A percentile compares a stretch with the other conserved stretches of the same genome.
Evolutionary conservation across 1,140 invertebrate species (phyloP).

Genomic region (Alviniconcha marisindica): DNA sequence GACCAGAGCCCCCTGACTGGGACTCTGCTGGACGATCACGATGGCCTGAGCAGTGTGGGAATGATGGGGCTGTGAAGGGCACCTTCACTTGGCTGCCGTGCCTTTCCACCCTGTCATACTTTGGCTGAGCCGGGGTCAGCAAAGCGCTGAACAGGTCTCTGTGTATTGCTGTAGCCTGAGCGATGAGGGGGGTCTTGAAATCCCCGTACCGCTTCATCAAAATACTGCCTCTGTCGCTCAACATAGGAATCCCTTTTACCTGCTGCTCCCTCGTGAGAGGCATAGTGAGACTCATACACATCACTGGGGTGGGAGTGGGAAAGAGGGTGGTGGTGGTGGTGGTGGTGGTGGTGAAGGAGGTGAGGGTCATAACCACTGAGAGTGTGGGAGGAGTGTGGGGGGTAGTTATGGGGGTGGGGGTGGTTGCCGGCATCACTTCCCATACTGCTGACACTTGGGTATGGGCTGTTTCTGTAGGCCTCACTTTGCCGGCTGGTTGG

Average conservation of each 20-base stretch:
- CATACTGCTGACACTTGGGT: constrained; percentile 26
- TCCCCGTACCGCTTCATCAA: constrained; percentile 22
- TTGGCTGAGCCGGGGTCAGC: constrained; percentile 27
- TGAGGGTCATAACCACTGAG: constrained; percentile 24
- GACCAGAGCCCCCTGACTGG: too few species aligned
- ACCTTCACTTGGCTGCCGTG: too few species aligned
- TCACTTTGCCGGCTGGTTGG: constrained; percentile 29
- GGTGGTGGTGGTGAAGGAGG: constrained; percentile 12
- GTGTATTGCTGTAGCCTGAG: not conserved
- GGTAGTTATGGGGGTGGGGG: constrained; percentile 23
- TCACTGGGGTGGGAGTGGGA: not conserved
- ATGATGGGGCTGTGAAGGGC: too few species aligned
- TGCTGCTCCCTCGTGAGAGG: not conserved
- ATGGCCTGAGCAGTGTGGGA: too few species aligned
- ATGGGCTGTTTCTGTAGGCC: constrained; percentile 30
- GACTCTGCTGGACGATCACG: too few species aligned
- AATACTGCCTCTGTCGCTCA: constrained; percentile 32
- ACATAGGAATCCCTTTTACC: constrained; percentile 14
- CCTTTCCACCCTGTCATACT: constrained; percentile 15
- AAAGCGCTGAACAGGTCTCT: constrained; percentile 18
- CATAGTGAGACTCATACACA: constrained; percentile 10
- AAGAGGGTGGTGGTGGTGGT: constrained; percentile 20
- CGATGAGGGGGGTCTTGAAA: constrained; percentile 10
- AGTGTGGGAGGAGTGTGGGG: constrained; percentile 12
- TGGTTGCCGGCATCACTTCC: constrained; percentile 9